Evolutionary conservation across 2,113 vertebrate genomes (phyloP).

Genomic region (Vidua macroura): DNA sequence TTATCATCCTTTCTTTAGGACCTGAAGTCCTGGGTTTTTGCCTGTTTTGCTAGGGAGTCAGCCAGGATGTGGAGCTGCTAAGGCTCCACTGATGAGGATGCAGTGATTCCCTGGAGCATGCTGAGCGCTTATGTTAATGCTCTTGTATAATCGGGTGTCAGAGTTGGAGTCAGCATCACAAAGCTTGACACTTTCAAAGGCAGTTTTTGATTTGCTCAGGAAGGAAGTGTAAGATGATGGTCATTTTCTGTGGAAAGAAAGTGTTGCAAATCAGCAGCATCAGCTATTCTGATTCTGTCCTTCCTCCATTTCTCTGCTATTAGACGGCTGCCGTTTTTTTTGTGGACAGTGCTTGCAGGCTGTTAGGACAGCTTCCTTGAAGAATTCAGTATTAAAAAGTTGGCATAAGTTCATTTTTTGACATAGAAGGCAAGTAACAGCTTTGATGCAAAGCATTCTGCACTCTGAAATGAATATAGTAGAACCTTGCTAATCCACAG

Average conservation of each 20-base stretch:
- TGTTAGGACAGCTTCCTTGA: not conserved
- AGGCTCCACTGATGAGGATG: not conserved
- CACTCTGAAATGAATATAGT: not conserved
- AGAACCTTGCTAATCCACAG: conserved; percentile 43
- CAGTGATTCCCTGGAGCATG: not conserved
- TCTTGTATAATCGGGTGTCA: not conserved
- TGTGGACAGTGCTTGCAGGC: not conserved
- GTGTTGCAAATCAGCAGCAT: not conserved
- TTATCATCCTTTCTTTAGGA: not conserved
- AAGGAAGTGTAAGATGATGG: not conserved
- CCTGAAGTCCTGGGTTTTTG: not conserved
- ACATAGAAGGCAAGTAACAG: not conserved
- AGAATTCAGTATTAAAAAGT: not conserved
- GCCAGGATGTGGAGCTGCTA: not conserved
- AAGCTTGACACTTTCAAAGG: not conserved
- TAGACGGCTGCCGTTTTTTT: not conserved
- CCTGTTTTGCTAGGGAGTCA: not conserved
- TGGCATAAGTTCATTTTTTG: conserved; percentile 15
- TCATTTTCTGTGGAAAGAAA: not conserved
- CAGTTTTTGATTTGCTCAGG: not conserved
- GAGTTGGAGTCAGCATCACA: not conserved
- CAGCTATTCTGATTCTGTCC: not conserved
- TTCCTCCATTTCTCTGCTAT: not conserved
- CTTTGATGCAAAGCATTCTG: not conserved
- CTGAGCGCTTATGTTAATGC: not conserved